Evolutionary conservation across 2,888 invertebrate genomes (phyloP), one percentile per base, ranked within the genome.

Genomic region (Chloroclysta siterata): DNA sequence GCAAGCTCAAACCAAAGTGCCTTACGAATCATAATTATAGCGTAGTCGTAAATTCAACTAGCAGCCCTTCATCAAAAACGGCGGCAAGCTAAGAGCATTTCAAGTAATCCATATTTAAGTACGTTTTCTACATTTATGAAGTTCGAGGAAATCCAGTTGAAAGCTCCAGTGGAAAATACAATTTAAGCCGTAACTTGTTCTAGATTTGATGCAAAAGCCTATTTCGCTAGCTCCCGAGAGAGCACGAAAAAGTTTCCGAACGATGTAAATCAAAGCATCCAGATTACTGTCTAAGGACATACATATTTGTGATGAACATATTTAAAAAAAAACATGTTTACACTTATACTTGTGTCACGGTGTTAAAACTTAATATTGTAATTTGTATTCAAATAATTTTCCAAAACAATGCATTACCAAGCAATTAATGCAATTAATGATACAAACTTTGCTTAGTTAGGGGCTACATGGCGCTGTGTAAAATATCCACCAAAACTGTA

Each of bases 161-260:
- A 55, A 47, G 36, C 54, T 46, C 36, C 14, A 10, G 28, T 28
- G 42, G 53, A 28, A 53, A 53, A 53, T 29, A 39, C 36, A 14
- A 14, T 56, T 56, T 48, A 48, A 28, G 17, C 17, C 28, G 36
- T 33, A 54, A 54, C 44, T 46, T 28, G 52, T 33, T 50, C 33
- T 2, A 29, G 48, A 54, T 42, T 54, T 42, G 48, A 5, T 54
- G 13, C 41, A 56, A 50, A 60, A 50, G 29, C 53, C 59, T 47
- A 59, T 59, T 53, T 28, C 53, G 39, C 29, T 46, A 46, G 54
- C 3, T 39, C 36, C 36, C 60, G 10, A 5, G 46, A 15, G 44
- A 52, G 17, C 44, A 47, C 28, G 59, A 15, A 29, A 54, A 44
- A 54, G 14, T 54, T 54, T 41, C 14, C 29, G 6, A 3, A 54